Base-by-base conservation (phyloP, 1,140 invertebrate genomes). In the Vanessa atalanta region DNA sequence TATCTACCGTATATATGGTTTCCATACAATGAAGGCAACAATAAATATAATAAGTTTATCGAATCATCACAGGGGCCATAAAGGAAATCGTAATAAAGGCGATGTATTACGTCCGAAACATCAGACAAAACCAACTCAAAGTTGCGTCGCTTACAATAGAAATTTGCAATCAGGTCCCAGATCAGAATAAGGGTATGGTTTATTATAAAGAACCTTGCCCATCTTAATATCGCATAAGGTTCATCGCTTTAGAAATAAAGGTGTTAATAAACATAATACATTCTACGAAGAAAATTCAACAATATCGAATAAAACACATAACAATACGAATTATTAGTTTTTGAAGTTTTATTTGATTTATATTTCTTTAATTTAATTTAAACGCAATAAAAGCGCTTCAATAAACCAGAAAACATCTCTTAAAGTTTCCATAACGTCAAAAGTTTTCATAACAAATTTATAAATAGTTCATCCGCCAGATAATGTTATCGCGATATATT, bases 161-260 rank as follows among this genome's bases (percentile, higher is more conserved):
- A 72, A 69, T 65, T 74, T 48, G 71, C 77, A 77, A 81, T 81
- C 79, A 65, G 77, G 74, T 70, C 77, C 76, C 76, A 77, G 79
- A 78, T 82, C 78, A 83, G 81, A 84, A 84, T 84, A 77, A 69
- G 73, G 72, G 73, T 75, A 72, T 72, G 65, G 60, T 55, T 65
- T 23, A 63, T 65, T 57, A 47, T 65, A 69, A 74, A 74, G 72
- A 37, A 14, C 26, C 57, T 6, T 74, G 47, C 37, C 20, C 57
- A 61, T 61, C 20, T 43, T 61, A 26, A 31, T 31, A 37, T 20
- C 5, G n/a, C 53, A 16, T 31, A 37, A 61, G 6, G 23, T 13
- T 26, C 20, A 60, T 5, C 12, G 20, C 20, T 26, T 60, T 26
- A 11, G 20, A 26, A 3, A n/a, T 12, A 15, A 51, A 14, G 5